Conservation (phyloP, 2,113 vertebrate genomes). For the Caretta caretta region DNA sequence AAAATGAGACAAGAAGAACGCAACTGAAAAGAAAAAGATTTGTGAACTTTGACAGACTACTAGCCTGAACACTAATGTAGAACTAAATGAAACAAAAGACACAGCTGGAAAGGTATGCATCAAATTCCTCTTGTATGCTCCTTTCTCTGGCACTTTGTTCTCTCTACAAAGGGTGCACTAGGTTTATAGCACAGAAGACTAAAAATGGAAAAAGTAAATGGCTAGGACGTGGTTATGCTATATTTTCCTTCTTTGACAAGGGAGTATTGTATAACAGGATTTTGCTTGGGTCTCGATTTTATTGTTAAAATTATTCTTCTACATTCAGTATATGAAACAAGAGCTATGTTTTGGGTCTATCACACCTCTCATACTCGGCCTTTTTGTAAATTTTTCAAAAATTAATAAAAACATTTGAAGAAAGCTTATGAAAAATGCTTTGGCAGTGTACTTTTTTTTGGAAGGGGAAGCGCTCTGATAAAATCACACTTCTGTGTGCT, state of each 20-base stretch:
- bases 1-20: accelerated
- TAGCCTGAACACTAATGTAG: not conserved
- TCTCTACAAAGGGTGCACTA: constrained; percentile 39
- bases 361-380: constrained; percentile 3
- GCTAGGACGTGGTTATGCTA: constrained; percentile 1
- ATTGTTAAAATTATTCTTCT: constrained; percentile 65
- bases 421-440: accelerated
- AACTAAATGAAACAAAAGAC: not conserved
- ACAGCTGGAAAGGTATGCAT: constrained; percentile 50
- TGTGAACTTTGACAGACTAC: not conserved
- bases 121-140: constrained; percentile 35
- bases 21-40: not conserved
- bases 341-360: constrained; percentile 23
- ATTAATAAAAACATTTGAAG: not conserved
- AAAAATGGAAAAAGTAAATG: constrained; percentile 67
- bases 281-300: constrained; percentile 56
- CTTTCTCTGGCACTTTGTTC: constrained; percentile 42
- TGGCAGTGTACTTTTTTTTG: not conserved
- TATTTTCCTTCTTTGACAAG: constrained; percentile 52
- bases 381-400: not conserved
- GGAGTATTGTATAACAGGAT: constrained; percentile 61
- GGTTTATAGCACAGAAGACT: constrained; percentile 37
- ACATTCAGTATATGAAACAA: constrained; percentile 50
- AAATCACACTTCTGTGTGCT: not conserved
- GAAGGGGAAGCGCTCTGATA: not conserved